Base-by-base conservation (phyloP, 2,797 vertebrate species). In the Chiroxiphia lanceolata region DNA sequence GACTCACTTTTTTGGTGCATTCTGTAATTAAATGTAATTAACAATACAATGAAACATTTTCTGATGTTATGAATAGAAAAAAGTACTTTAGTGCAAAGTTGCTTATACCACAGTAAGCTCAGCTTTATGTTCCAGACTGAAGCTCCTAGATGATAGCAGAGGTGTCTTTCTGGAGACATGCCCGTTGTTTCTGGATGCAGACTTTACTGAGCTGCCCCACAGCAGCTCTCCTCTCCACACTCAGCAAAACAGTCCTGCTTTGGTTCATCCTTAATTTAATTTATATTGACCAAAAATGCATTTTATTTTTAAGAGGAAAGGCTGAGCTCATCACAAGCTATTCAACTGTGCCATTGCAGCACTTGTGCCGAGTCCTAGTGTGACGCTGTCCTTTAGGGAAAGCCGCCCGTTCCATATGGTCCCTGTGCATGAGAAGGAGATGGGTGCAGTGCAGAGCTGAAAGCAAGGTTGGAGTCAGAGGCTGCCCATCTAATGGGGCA, bases 401-500 rank as follows among this genome's bases (percentile, higher is more conserved):
- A 6, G 36, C 18, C 4, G 21, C 16, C 7, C 12, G 38, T 70
- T 19, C 40, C 38, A 3, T 15, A 31, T 11, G 9, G 8, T 81
- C 40, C 42, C n/a, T 45, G 33, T 18, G 72, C 40, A 3, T 6
- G 29, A 10, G 44, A 40, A 45, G 12, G 38, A 56, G 31, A 3
- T 3, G 13, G n/a, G 25, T 3, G 3, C 40, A 38, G 48, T 6
- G 31, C 53, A 50, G 56, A 88, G 40, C 33, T 60, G 72, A 11
- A 40, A 33, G 16, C 1, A 3, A 11, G 9, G 8, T 0, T 22
- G 16, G 34, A 19, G 44, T 38, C 2, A 12, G 27, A 45, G 31
- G 4, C 34, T 10, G 27, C 40, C n/a, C 9, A 6, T 34, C 34
- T 50, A 7, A 22, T 0, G 3, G 34, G 6, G 13, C 34, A 67